A percentile compares a stretch with the other conserved stretches of the same genome.
These are phyloP conservation scores for Glyptemys insculpta DNA, from an alignment of 2,797 vertebrate genomes.

Conservation along the genomic window DNA sequence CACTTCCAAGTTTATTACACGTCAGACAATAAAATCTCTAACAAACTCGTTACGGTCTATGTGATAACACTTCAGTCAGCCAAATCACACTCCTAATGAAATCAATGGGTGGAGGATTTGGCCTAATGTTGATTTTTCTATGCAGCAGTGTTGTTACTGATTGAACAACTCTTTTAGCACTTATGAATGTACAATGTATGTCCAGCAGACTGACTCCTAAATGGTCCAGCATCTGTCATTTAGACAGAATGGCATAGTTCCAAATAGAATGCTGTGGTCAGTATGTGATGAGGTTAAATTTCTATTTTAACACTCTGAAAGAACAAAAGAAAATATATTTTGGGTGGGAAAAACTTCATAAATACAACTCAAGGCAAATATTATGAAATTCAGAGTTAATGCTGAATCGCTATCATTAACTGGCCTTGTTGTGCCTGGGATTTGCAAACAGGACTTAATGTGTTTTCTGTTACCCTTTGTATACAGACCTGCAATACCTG, in stretches of 20 bases:
- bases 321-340: neutral
- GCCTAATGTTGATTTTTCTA: neutral
- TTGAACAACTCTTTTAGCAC: neutral
- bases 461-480: neutral
- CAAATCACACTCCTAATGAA: neutral
- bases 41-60: neutral
- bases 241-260: neutral
- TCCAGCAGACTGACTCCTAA: neutral
- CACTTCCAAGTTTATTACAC: neutral
- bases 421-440: neutral
- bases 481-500: fast-evolving
- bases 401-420: neutral
- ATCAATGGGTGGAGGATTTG: neutral
- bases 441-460: neutral
- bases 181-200: neutral
- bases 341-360: neutral
- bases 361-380: fast-evolving
- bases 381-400: neutral
- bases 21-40: neutral
- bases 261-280: neutral
- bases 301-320: neutral
- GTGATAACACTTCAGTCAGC: neutral
- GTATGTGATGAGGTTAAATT: neutral
- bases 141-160: neutral
- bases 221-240: neutral